These are phyloP conservation scores for Cryptotermes secundus DNA, from an alignment of 1,140 invertebrate species.

Conservation along the genomic window DNA sequence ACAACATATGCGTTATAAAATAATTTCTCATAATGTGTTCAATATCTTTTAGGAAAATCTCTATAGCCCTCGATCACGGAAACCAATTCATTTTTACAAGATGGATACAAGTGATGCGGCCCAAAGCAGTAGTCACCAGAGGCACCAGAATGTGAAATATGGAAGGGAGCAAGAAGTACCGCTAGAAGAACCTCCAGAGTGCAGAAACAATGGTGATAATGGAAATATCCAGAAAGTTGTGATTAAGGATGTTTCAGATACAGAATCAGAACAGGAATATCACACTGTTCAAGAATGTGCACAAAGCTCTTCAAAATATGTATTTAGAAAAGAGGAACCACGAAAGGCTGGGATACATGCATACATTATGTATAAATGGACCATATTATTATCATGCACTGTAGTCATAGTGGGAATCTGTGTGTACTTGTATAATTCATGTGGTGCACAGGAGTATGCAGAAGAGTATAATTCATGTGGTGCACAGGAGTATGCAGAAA, in stretches of 20 bases:
- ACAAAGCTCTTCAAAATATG: not conserved
- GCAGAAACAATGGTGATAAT: not conserved
- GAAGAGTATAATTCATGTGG: not conserved
- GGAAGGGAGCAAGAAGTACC: no score
- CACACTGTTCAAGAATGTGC: no score
- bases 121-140: not conserved
- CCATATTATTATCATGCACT: not conserved
- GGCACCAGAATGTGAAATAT: not conserved
- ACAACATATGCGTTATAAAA: no score
- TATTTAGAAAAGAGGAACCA: not conserved
- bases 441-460: not conserved
- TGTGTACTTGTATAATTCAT: not conserved
- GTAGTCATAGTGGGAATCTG: not conserved
- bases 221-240: not conserved
- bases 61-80: not conserved
- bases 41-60: no score
- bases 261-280: no score
- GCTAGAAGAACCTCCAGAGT: no score
- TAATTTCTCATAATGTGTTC: no score
- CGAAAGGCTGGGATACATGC: not conserved
- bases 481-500: not conserved
- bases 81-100: not conserved
- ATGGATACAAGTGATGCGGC: not conserved
- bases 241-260: not conserved
- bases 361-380: not conserved